Evolutionary conservation across 35 echinoderm and acorn worm genomes (phyloP).

Genomic region (Amphiura filiformis): DNA sequence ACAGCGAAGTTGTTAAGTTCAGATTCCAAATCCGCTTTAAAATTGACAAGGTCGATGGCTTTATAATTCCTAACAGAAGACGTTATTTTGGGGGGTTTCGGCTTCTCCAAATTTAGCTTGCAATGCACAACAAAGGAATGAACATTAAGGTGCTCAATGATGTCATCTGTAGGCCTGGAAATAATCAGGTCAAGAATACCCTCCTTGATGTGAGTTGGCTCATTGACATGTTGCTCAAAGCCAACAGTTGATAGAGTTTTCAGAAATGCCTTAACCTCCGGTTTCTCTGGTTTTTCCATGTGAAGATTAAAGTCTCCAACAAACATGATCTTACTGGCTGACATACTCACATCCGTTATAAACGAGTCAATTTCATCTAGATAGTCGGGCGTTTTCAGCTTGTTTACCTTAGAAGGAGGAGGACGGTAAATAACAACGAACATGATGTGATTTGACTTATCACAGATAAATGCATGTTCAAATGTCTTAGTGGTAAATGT

Average conservation of each 20-base stretch:
- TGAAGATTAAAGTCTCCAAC: neutral
- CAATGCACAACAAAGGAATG: neutral
- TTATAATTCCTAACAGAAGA: neutral
- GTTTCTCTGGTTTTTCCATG: neutral
- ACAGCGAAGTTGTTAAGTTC: neutral
- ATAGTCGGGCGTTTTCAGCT: neutral
- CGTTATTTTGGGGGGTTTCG: neutral
- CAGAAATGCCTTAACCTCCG: neutral
- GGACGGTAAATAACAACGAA: neutral
- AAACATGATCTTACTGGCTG: neutral
- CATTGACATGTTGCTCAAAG: neutral
- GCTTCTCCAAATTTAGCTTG: neutral
- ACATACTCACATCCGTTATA: neutral
- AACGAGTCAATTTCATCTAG: neutral
- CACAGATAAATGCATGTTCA: neutral
- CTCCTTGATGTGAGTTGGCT: neutral
- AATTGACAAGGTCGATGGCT: neutral
- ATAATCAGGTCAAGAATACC: neutral
- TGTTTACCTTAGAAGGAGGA: neutral
- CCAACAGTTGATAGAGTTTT: neutral
- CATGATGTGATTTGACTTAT: neutral
- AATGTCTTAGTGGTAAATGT: neutral
- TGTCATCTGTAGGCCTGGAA: neutral
- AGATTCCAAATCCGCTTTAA: neutral
- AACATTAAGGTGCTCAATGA: neutral